Percentiles rank a stretch among this genome's conserved stretches.
Evolutionary conservation across 2,888 invertebrate species (phyloP).

Genomic region (Tipula unca): DNA sequence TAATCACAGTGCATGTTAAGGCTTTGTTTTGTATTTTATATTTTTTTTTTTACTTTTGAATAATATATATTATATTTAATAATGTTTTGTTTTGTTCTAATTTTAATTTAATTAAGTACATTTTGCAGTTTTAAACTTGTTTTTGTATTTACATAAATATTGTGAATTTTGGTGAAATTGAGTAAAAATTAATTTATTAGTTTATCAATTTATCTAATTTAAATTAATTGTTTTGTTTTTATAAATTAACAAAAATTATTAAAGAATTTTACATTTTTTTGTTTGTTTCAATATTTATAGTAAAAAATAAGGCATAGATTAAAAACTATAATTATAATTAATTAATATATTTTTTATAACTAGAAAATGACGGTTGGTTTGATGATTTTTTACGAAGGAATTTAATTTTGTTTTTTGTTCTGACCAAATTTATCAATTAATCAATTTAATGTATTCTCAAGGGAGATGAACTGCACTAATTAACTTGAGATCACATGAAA

Average conservation of each 20-base stretch:
- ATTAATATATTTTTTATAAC: neutral
- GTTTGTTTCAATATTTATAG: neutral
- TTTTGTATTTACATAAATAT: neutral
- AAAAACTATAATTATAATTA: neutral
- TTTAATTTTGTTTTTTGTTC: too few relatives aligned
- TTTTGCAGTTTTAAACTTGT: neutral
- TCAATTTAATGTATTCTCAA: neutral
- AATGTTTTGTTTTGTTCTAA: neutral
- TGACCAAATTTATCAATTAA: neutral
- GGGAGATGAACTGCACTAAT: neutral
- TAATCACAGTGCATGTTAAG: slow-evolving; percentile 18
- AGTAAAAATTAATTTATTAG: neutral
- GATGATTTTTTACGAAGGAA: neutral
- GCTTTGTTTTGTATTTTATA: neutral
- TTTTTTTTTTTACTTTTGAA: neutral
- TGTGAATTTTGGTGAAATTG: neutral
- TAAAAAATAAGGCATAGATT: slow-evolving; percentile 14
- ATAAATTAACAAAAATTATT: neutral
- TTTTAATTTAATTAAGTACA: neutral
- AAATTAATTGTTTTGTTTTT: neutral
- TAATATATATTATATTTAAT: neutral
- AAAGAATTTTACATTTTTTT: neutral
- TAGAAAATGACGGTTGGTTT: neutral
- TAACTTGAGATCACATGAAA: neutral
- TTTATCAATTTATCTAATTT: neutral